Conservation (phyloP, 2,113 vertebrate species). For the Poeciliopsis prolifica region DNA sequence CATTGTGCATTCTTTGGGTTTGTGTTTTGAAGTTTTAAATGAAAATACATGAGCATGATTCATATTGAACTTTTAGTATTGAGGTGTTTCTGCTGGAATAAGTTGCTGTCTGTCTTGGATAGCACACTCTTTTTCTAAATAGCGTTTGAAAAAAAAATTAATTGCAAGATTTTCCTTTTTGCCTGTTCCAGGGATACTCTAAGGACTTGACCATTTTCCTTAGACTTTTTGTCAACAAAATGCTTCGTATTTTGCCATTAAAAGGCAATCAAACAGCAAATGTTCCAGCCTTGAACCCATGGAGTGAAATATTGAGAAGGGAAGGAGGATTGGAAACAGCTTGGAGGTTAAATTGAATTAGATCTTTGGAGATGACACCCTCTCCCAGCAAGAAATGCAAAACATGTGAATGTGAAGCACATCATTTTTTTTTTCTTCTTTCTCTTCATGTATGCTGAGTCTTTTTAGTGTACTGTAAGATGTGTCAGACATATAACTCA, state of each 20-base stretch:
- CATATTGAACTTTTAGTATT: background rate
- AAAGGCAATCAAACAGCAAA: conserved; percentile 59
- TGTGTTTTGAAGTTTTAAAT: background rate
- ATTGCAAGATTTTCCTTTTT: background rate
- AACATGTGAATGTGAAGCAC: conserved; percentile 77
- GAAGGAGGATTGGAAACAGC: conserved; percentile 71
- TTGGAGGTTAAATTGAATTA: conserved; percentile 80
- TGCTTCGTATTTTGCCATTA: conserved; percentile 24
- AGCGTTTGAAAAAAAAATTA: background rate
- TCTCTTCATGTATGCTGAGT: conserved; percentile 54
- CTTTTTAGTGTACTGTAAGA: conserved; percentile 61
- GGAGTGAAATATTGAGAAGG: conserved; percentile 49
- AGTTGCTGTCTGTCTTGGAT: background rate
- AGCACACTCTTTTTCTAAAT: background rate
- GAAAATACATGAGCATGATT: background rate
- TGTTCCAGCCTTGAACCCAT: conserved; percentile 50
- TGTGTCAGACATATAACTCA: conserved; percentile 73
- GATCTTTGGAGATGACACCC: conserved; percentile 74
- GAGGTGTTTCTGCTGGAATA: background rate
- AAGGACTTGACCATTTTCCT: background rate
- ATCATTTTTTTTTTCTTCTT: conserved; percentile 42
- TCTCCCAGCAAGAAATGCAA: conserved; percentile 76
- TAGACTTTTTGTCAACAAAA: background rate
- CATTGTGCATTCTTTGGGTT: background rate
- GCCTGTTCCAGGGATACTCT: background rate